Percentiles rank a stretch among this genome's conserved stretches.
Conservation (phyloP, 2,797 vertebrate species). For the Lates japonicus region DNA sequence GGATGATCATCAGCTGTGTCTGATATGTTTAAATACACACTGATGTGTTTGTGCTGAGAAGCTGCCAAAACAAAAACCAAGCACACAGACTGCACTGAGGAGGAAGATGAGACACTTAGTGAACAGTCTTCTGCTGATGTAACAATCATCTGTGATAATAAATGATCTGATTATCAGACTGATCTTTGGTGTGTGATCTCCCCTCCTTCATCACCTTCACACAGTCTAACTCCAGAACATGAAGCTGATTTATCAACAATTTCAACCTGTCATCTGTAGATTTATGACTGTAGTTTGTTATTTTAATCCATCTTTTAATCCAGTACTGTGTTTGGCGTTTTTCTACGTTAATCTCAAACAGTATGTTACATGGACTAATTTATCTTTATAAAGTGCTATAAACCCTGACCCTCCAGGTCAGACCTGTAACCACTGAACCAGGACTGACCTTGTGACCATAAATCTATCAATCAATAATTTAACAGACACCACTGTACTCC, state of each 20-base stretch:
- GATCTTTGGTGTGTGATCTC: constrained; percentile 1
- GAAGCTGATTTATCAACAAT: neutral
- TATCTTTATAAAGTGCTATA: constrained; percentile 33
- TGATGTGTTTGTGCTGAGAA: constrained; percentile 30
- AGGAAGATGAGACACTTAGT: constrained; percentile 51
- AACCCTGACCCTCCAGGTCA: neutral
- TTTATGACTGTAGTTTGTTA: neutral
- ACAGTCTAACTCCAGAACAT: neutral
- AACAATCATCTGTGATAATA: constrained; percentile 26
- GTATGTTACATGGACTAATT: neutral
- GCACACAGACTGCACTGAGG: constrained; percentile 14
- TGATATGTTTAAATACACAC: constrained; percentile 23
- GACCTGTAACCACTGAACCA: neutral
- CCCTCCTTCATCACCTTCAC: neutral
- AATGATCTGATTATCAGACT: constrained; percentile 23
- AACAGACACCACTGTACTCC: neutral
- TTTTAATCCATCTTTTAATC: neutral
- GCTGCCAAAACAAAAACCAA: constrained; percentile 50
- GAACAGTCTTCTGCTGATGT: constrained; percentile 12
- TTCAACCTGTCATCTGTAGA: neutral
- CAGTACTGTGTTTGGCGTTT: constrained; percentile 28
- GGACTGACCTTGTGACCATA: neutral
- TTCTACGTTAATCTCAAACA: constrained; percentile 14
- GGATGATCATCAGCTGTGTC: constrained; percentile 25
- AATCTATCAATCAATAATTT: constrained; percentile 29